Evolutionary conservation across 2,113 vertebrate species (phyloP).

Genomic region (Taurulus bubalis): DNA sequence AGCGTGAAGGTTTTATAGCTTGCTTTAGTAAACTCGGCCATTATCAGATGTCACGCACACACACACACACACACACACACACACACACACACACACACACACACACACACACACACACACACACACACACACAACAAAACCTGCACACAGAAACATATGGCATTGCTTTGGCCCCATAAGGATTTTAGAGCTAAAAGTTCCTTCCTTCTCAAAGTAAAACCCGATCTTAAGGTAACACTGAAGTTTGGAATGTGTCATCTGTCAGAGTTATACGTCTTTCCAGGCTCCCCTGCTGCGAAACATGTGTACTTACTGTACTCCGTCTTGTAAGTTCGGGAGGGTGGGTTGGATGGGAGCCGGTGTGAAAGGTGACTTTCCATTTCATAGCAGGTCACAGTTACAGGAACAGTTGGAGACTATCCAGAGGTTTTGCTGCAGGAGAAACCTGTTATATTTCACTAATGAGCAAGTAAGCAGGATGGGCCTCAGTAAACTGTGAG

Average conservation of each 20-base stretch:
- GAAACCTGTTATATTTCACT: conserved; percentile 29
- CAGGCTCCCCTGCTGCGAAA: conserved; percentile 21
- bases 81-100: not conserved
- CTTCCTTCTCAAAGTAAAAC: conserved; percentile 45
- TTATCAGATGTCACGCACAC: conserved; percentile 26
- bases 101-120: not conserved
- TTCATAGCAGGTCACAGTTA: conserved; percentile 10
- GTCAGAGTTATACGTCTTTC: conserved; percentile 21
- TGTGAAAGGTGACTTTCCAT: conserved; percentile 23
- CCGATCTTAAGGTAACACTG: conserved; percentile 27
- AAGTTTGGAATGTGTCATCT: conserved; percentile 37
- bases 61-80: conserved; percentile 5
- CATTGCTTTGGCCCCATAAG: conserved; percentile 29
- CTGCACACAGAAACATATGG: conserved; percentile 14
- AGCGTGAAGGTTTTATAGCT: conserved; percentile 43
- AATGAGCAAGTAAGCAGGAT: conserved; percentile 2
- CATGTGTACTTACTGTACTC: conserved; percentile 20
- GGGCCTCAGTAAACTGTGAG: conserved; percentile 26
- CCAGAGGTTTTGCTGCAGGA: conserved; percentile 31
- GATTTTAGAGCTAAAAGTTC: conserved; percentile 23
- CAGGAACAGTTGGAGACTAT: conserved; percentile 12
- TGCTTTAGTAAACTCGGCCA: conserved; percentile 14
- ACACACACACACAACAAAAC: conserved; percentile 3
- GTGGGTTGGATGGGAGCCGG: not conserved
- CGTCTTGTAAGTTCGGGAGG: not conserved